Evolutionary conservation across 2,888 invertebrate species (phyloP), one percentile per base, ranked within the genome.

Genomic region (Drosophila percnosoma): DNA sequence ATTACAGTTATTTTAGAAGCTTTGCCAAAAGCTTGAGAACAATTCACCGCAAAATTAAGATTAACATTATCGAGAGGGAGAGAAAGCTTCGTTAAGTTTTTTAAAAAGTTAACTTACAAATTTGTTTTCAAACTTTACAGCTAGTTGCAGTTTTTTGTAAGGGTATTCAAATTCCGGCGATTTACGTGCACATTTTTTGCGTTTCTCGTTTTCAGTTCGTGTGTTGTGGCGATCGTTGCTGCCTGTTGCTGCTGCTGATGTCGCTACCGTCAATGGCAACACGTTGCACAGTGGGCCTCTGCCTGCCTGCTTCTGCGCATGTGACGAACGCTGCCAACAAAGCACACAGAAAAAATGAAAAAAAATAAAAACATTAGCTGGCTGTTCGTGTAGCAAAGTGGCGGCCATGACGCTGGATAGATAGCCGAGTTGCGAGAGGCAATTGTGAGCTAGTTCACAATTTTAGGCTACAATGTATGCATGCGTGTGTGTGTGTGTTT

Each of bases 201-300:
- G 55, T 77, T 75, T 71, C 80, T 65, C 59, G 71, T 71, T 79
- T 89, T 76, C 54, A 27, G 82, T 75, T 89, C 89, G 89, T 89
- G 89, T 76, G 87, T 76, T 55, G 84, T 79, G 82, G 82, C 85
- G 89, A 89, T 79, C 79, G 82, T 62, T 65, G 78, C 68, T 66
- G 78, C 78, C 57, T 85, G 83, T 69, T 78, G 85, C 65, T 83
- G 87, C 64, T 83, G 84, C 66, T 73, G 78, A 58, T 75, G 75
- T 72, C 77, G 88, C 77, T 80, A 78, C 78, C 82, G 81, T 76
- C 87, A 78, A 83, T 78, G 75, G 85, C 90, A 88, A 90, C 86
- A 86, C 89, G 90, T 86, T 86, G 86, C 86, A 86, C 86, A 88
- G 90, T 86, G 86, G 89, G 83, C 64, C 69, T 49, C 8, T 42